Conservation (phyloP, 2,888 invertebrate species). For the Salticus scenicus region DNA sequence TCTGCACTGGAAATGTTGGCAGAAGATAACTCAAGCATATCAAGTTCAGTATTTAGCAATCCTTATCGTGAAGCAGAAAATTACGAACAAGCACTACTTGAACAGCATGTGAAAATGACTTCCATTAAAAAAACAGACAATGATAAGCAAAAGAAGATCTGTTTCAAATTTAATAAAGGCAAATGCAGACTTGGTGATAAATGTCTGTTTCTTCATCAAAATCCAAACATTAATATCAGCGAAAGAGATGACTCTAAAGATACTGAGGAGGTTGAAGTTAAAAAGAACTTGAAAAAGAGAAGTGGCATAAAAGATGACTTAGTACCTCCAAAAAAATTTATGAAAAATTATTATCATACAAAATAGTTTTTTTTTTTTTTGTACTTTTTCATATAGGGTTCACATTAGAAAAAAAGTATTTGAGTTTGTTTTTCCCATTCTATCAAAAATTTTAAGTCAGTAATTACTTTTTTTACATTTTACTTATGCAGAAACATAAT, state of each 20-base stretch:
- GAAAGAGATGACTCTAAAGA: constrained; percentile 15
- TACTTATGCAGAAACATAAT: too few species aligned
- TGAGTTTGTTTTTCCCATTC: too few species aligned
- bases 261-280: neutral
- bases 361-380: neutral
- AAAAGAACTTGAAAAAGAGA: constrained; percentile 80
- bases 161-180: constrained; percentile 94
- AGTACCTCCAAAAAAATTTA: constrained; percentile 88
- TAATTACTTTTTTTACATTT: too few species aligned
- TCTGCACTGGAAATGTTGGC: constrained; percentile 45
- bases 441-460: too few species aligned
- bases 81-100: constrained; percentile 86
- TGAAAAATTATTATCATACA: constrained; percentile 78
- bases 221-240: constrained; percentile 74
- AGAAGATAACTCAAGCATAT: constrained; percentile 15
- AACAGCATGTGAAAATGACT: constrained; percentile 95
- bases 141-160: constrained; percentile 88
- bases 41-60: constrained; percentile 86
- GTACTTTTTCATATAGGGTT: too few species aligned
- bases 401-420: too few species aligned
- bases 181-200: constrained; percentile 92
- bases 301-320: constrained; percentile 86
- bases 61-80: constrained; percentile 90
- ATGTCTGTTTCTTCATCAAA: constrained; percentile 93
- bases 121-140: constrained; percentile 75